Conservation (phyloP, 1,140 invertebrate genomes). For the Leptinotarsa lineolata region DNA sequence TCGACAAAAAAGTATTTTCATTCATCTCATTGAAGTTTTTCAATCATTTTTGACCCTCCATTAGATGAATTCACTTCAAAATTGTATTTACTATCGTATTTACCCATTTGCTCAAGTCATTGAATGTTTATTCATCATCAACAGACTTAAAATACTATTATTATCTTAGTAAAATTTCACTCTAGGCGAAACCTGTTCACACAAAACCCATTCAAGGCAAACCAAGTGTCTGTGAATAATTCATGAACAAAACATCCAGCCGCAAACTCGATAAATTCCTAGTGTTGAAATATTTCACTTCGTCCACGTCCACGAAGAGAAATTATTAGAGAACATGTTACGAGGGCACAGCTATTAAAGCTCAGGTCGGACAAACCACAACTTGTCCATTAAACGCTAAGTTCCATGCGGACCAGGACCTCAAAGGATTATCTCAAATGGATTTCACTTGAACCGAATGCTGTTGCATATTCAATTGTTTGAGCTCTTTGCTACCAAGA, state of each 20-base stretch:
- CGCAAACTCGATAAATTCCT: not conserved
- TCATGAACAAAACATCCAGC: not conserved
- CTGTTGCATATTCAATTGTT: constrained; percentile 40
- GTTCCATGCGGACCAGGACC: constrained; percentile 32
- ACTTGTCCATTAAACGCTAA: constrained; percentile 41
- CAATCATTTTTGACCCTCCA: too few species aligned
- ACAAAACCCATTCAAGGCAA: too few species aligned
- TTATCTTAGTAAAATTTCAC: too few species aligned
- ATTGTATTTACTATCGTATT: too few species aligned
- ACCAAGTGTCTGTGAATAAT: too few species aligned
- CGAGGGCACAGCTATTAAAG: constrained; percentile 33
- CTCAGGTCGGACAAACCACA: constrained; percentile 32
- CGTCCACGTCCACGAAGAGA: not conserved
- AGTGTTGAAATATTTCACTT: not conserved
- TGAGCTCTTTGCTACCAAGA: constrained; percentile 33
- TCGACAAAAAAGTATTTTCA: too few species aligned
- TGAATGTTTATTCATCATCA: too few species aligned
- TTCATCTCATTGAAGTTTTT: too few species aligned
- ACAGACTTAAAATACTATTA: too few species aligned
- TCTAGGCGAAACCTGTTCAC: too few species aligned
- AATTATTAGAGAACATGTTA: constrained; percentile 6
- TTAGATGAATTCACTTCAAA: too few species aligned
- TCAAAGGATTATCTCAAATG: constrained; percentile 42
- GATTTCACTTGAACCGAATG: constrained; percentile 34
- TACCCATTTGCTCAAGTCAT: too few species aligned